phyloP scores from a whole-genome alignment of 2,797 vertebrate genomes.

The Eurystomus glaucurus region DNA sequence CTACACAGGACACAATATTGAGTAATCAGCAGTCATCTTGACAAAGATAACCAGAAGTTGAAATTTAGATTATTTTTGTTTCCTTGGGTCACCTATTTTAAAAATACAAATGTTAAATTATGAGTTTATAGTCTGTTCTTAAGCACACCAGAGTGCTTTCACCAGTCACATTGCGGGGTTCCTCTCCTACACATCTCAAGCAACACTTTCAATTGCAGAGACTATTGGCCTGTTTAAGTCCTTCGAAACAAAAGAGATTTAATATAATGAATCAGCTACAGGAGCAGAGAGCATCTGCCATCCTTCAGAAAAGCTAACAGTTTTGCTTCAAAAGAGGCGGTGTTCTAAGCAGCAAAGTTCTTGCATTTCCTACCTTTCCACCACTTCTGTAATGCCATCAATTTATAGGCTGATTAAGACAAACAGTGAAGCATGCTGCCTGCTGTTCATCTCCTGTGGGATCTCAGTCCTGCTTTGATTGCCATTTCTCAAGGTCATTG shows the following conservation, averaged over 20 bases:
- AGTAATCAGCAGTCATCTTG: background rate
- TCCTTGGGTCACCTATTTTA: background rate
- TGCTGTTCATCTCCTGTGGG: background rate
- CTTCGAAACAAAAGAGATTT: background rate
- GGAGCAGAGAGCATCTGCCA: background rate
- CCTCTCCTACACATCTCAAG: rapidly evolving
- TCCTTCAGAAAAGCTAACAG: background rate
- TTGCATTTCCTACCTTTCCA: background rate
- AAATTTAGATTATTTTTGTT: background rate
- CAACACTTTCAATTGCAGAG: background rate
- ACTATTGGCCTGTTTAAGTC: background rate
- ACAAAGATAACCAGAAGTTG: background rate
- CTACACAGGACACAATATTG: background rate
- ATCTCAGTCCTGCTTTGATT: background rate
- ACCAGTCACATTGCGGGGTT: background rate
- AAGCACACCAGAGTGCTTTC: background rate
- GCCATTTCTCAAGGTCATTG: background rate
- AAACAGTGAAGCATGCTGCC: background rate
- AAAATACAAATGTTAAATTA: background rate
- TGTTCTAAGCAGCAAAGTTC: background rate
- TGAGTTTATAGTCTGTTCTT: background rate
- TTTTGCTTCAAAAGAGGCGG: background rate
- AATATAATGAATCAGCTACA: background rate
- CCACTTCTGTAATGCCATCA: background rate
- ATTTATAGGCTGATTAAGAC: background rate